Conservation (phyloP, 2,113 vertebrate genomes). For the Pontoporia blainvillei region DNA sequence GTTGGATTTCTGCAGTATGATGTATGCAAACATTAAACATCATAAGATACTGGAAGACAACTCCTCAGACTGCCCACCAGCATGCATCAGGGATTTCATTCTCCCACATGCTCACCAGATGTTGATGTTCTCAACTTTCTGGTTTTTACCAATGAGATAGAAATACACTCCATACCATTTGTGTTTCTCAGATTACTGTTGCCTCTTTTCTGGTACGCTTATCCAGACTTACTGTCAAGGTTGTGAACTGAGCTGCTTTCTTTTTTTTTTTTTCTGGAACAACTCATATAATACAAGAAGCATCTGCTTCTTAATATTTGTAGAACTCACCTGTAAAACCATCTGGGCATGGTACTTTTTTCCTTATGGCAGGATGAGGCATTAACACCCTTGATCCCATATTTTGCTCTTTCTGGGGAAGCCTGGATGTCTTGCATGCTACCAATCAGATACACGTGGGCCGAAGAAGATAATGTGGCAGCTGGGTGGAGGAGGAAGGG, state of each 20-base stretch:
- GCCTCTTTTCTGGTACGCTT: background rate
- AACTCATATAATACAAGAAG: background rate
- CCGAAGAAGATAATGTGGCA: background rate
- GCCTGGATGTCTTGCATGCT: background rate
- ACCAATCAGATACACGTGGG: background rate
- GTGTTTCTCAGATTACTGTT: background rate
- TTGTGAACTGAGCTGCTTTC: background rate
- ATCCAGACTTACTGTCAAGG: background rate
- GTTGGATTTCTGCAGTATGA: background rate
- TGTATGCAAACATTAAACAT: background rate
- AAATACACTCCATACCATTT: background rate
- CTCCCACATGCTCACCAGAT: background rate
- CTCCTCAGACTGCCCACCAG: background rate
- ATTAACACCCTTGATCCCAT: accelerated
- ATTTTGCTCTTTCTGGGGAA: background rate
- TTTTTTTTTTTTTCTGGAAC: background rate
- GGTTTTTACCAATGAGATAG: background rate
- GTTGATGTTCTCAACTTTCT: background rate
- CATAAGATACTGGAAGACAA: background rate
- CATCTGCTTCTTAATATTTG: background rate
- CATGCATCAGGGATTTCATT: accelerated
- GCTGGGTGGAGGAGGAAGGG: background rate
- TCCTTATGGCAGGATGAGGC: background rate
- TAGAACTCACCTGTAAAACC: background rate
- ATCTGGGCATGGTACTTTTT: background rate